Evolutionary conservation across 1,140 invertebrate species (phyloP), one percentile per base, ranked within the genome.

Genomic region (Drosophila jambulina): DNA sequence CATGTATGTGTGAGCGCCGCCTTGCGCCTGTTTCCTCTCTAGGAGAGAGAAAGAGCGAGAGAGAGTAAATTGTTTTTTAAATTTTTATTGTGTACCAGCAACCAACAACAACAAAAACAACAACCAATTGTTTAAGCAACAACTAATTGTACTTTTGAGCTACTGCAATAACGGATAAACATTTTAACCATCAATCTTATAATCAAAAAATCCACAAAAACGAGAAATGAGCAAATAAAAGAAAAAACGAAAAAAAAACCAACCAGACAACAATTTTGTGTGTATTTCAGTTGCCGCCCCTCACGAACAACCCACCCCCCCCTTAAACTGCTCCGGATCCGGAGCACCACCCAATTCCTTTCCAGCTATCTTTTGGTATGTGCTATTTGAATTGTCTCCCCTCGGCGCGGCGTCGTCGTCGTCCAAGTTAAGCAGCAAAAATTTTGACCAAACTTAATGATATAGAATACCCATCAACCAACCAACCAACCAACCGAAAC

Each of bases 181-280:
- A 72, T 72, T 72, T 72, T 51, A 69, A 80, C 70, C 78, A 84
- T 45, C 68, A 83, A 83, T 75, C 79, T 91, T 91, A 91, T 91
- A 91, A 90, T 91, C 79, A 90, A 91, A 90, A 90, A 91, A 88
- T 67, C 68, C 86, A 80, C 82, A 87, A 87, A 87, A 87, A 87
- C 76, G 48, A 90, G 71, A 90, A 85, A 90, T 90, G 82, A 90
- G 85, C 85, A 90, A 90, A 90, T 90, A 90, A 90, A 90, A 90
- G 81, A 90, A 90, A 56, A 87, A 82, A 76, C 46, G 56, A 67
- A 72, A 82, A 75, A 87, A 82, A 75, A 87, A 80, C 62, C 68
- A 83, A 60, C 67, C 43, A 79, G 74, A 71, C 75, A 78, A 75
- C 70, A 71, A 82, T 79, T 82, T 83, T 83, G 76, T 88, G 75